A percentile compares a stretch with the other conserved stretches of the same genome.
Evolutionary conservation across 2,797 vertebrate genomes (phyloP).

Genomic region (Threskiornis aethiopicus): DNA sequence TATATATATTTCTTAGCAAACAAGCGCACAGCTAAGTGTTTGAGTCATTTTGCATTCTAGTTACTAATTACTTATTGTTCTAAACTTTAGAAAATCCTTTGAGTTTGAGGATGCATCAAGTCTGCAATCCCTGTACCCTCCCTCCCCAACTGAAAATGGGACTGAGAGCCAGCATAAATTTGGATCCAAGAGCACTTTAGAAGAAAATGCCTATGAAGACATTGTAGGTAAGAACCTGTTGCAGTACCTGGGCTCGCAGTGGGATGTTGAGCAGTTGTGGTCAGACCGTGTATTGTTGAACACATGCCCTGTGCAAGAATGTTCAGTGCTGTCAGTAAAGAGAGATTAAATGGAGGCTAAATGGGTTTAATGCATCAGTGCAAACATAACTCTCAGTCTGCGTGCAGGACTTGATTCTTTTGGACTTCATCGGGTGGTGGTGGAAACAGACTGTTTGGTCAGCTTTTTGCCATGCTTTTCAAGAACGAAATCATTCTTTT

Average conservation of each 20-base stretch:
- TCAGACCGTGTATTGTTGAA: not conserved
- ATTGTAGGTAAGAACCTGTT: slow-evolving; percentile 89
- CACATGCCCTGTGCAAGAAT: not conserved
- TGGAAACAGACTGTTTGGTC: slow-evolving; percentile 23
- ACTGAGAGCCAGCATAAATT: slow-evolving; percentile 84
- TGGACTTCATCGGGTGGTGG: not conserved
- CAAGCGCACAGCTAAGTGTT: not conserved
- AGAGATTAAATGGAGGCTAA: not conserved
- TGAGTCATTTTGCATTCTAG: not conserved
- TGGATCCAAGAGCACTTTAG: slow-evolving; percentile 95
- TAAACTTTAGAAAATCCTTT: slow-evolving; percentile 87
- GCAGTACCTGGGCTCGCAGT: not conserved
- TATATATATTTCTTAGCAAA: not conserved
- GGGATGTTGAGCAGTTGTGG: not conserved
- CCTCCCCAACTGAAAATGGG: slow-evolving; percentile 92
- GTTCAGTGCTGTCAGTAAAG: not conserved
- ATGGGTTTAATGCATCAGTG: not conserved
- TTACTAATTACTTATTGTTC: slow-evolving; percentile 10
- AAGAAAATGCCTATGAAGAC: slow-evolving; percentile 98
- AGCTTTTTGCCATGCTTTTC: slow-evolving; percentile 16
- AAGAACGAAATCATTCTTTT: not conserved
- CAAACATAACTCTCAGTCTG: not conserved
- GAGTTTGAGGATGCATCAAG: slow-evolving; percentile 91
- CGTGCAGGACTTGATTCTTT: not conserved
- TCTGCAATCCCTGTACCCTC: slow-evolving; percentile 84